These are phyloP conservation scores for Coranthus polyacanthus DNA, from an alignment of 2,797 vertebrate species.

Conservation along the genomic window DNA sequence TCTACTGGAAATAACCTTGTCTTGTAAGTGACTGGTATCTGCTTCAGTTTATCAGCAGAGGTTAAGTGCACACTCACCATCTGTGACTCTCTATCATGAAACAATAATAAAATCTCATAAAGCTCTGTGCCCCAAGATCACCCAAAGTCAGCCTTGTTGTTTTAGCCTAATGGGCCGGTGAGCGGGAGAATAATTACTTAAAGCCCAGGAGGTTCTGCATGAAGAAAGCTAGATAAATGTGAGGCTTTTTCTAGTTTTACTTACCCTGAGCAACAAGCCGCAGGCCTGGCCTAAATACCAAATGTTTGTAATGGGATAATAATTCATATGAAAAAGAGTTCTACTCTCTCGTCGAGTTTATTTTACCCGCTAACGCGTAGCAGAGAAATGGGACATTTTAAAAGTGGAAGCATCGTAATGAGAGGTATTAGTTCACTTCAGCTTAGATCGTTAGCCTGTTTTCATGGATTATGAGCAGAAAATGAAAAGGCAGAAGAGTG, in stretches of 20 bases:
- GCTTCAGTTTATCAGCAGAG: slow-evolving; percentile 40
- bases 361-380: slow-evolving; percentile 53
- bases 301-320: slow-evolving; percentile 79
- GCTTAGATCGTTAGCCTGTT: slow-evolving; percentile 36
- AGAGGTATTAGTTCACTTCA: slow-evolving; percentile 52
- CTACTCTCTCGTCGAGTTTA: slow-evolving; percentile 41
- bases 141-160: slow-evolving; percentile 58
- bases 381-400: slow-evolving; percentile 64
- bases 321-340: slow-evolving; percentile 79
- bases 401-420: slow-evolving; percentile 50
- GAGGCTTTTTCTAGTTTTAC: slow-evolving; percentile 47
- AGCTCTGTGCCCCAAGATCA: slow-evolving; percentile 32
- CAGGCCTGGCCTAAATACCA: slow-evolving; percentile 70
- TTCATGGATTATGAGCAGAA: slow-evolving; percentile 40
- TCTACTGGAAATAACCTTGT: slow-evolving; percentile 39
- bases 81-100: slow-evolving; percentile 36
- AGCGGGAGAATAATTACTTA: slow-evolving; percentile 56
- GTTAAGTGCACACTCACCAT: slow-evolving; percentile 40
- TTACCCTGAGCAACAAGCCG: slow-evolving; percentile 62
- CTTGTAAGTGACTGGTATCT: slow-evolving; percentile 46
- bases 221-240: slow-evolving; percentile 65
- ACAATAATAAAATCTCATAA: slow-evolving; percentile 39
- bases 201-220: slow-evolving; percentile 69
- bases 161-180: slow-evolving; percentile 57
- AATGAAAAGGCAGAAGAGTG: slow-evolving; percentile 23